These are phyloP conservation scores for Pelecanoides urinatrix DNA, from an alignment of 2,113 vertebrate genomes.

Conservation along the genomic window DNA sequence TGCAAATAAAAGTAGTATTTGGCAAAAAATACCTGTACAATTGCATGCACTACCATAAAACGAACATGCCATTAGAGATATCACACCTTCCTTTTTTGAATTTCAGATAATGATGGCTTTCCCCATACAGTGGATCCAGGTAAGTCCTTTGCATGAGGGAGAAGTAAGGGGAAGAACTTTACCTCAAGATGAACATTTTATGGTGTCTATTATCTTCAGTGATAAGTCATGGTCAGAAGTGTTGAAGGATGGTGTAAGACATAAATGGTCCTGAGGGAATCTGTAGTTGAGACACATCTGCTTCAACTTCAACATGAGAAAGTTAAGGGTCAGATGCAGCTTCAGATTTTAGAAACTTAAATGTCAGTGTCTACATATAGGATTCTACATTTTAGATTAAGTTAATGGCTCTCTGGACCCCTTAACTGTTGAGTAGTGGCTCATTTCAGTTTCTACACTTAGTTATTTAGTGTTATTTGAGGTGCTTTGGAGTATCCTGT, in stretches of 20 bases:
- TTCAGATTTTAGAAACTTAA: background rate
- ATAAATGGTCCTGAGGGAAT: background rate
- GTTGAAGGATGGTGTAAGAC: background rate
- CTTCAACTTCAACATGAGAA: background rate
- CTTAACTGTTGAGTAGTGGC: background rate
- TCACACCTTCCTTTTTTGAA: background rate
- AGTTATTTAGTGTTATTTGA: background rate
- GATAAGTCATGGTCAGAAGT: background rate
- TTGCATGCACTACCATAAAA: background rate
- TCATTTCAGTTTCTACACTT: background rate
- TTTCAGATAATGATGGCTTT: background rate
- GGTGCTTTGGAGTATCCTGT: background rate
- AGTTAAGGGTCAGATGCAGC: background rate
- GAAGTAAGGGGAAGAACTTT: background rate
- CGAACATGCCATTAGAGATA: background rate
- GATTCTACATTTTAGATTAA: background rate
- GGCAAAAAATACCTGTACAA: background rate
- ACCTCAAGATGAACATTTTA: background rate
- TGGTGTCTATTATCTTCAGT: background rate
- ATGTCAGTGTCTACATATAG: background rate
- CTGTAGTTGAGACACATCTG: background rate
- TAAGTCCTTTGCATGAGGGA: background rate
- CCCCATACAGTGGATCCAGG: background rate
- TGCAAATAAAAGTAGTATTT: background rate
- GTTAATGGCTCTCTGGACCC: background rate